Percentiles rank a stretch among this genome's conserved stretches.
These are phyloP conservation scores for Paraplagusia blochii DNA, from an alignment of 2,113 vertebrate species.

Conservation along the genomic window DNA sequence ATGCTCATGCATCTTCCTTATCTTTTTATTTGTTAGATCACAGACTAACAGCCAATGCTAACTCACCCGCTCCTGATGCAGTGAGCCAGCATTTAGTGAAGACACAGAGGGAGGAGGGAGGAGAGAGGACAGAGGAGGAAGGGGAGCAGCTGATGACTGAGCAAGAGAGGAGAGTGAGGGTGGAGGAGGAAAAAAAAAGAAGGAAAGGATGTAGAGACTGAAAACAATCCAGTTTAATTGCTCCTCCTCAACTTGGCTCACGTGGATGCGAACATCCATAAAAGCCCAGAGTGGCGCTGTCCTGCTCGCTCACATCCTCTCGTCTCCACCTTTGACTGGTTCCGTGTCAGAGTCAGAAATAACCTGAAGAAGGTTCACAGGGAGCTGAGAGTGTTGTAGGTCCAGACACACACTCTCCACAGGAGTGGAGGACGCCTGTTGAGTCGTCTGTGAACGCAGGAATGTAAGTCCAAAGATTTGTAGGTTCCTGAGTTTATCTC, in stretches of 20 bases:
- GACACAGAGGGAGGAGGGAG: conserved; percentile 56
- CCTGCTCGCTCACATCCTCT: not conserved
- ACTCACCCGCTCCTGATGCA: conserved; percentile 84
- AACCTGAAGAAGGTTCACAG: conserved; percentile 8
- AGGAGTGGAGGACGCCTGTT: conserved; percentile 58
- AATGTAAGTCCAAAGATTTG: conserved; percentile 34
- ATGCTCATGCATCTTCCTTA: conserved; percentile 3
- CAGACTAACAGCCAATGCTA: conserved; percentile 59
- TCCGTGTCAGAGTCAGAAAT: conserved; percentile 8
- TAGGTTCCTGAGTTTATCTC: not conserved
- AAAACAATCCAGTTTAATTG: conserved; percentile 30
- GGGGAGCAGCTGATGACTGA: conserved; percentile 29
- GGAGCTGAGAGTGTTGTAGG: not conserved
- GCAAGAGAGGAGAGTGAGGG: not conserved
- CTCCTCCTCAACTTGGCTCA: conserved; percentile 38
- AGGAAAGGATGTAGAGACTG: conserved; percentile 32
- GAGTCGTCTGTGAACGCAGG: conserved; percentile 37
- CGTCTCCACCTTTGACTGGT: conserved; percentile 19
- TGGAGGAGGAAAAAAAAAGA: conserved; percentile 2
- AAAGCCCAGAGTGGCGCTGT: conserved; percentile 21
- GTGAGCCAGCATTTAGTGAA: conserved; percentile 80
- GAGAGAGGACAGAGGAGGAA: conserved; percentile 33
- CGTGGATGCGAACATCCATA: conserved; percentile 27
- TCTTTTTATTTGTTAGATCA: conserved; percentile 30
- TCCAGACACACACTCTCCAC: too few species aligned